Percentiles rank a stretch among this genome's conserved stretches.
These are phyloP conservation scores for Pelvicachromis taeniatus DNA, from an alignment of 2,113 vertebrate genomes.

Conservation along the genomic window DNA sequence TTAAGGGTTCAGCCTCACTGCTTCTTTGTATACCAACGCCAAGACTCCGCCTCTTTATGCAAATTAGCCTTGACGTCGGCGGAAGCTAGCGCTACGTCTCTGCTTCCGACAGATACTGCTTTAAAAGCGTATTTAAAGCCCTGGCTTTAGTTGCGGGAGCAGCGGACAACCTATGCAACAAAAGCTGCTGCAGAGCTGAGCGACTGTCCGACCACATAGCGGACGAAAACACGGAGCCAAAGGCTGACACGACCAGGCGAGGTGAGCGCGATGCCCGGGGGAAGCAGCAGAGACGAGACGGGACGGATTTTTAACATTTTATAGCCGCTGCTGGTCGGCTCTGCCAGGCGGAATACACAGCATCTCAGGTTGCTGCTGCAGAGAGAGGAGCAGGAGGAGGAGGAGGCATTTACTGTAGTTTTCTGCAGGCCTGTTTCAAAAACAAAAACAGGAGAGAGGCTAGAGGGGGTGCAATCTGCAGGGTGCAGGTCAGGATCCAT, in stretches of 20 bases:
- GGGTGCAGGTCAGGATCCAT: not conserved
- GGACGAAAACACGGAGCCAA: conserved; percentile 21
- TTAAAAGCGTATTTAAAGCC: conserved; percentile 69
- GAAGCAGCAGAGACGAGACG: not conserved
- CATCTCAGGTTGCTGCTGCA: conserved; percentile 70
- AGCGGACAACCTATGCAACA: conserved; percentile 38
- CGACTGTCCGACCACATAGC: conserved; percentile 4
- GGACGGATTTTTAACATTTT: not conserved
- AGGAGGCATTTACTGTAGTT: conserved; percentile 40
- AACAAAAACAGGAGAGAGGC: conserved; percentile 19
- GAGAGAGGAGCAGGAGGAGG: not conserved
- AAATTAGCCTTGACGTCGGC: conserved; percentile 26
- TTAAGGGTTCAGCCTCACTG: not conserved
- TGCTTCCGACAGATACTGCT: conserved; percentile 58
- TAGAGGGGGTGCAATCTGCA: not conserved
- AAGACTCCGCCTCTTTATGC: conserved; percentile 43
- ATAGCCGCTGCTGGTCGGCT: not conserved
- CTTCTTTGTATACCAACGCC: not conserved
- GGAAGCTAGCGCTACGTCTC: conserved; percentile 49
- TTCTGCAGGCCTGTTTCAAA: conserved; percentile 34
- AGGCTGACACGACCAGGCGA: conserved; percentile 45
- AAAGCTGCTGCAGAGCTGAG: conserved; percentile 29
- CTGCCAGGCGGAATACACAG: conserved; percentile 21
- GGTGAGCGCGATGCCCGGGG: conserved; percentile 32
- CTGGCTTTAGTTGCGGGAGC: conserved; percentile 29